These are phyloP conservation scores for Calcarius lapponicus DNA, from an alignment of 2,797 vertebrate species.

Conservation along the genomic window DNA sequence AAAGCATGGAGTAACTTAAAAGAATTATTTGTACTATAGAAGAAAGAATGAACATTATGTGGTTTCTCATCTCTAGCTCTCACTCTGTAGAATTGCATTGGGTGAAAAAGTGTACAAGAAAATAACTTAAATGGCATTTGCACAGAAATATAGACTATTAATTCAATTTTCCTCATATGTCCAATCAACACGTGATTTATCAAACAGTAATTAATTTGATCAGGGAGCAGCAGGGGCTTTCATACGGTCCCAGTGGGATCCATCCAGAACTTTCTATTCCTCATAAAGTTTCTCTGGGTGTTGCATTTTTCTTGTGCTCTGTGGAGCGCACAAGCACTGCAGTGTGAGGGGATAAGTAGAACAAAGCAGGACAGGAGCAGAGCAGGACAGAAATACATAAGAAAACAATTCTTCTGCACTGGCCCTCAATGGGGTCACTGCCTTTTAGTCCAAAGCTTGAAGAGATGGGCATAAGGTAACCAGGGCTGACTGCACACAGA, in stretches of 20 bases:
- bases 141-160: background rate
- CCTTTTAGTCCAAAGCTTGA: background rate
- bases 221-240: background rate
- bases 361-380: background rate
- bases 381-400: background rate
- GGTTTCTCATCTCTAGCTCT: background rate
- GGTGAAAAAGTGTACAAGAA: background rate
- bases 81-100: background rate
- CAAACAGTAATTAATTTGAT: background rate
- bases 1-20: background rate
- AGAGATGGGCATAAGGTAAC: background rate
- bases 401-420: background rate
- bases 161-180: background rate
- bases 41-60: background rate
- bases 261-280: background rate
- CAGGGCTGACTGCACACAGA: background rate
- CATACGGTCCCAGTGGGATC: background rate
- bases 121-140: background rate
- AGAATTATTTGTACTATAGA: background rate
- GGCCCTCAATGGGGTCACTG: background rate
- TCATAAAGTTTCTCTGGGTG: background rate
- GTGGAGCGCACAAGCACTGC: background rate
- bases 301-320: background rate
- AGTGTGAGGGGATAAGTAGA: background rate
- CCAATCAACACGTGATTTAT: background rate